Percentiles rank a stretch among this genome's conserved stretches.
phyloP scores from a whole-genome alignment of 2,888 invertebrate species.

The Synergus gifuensis region DNA sequence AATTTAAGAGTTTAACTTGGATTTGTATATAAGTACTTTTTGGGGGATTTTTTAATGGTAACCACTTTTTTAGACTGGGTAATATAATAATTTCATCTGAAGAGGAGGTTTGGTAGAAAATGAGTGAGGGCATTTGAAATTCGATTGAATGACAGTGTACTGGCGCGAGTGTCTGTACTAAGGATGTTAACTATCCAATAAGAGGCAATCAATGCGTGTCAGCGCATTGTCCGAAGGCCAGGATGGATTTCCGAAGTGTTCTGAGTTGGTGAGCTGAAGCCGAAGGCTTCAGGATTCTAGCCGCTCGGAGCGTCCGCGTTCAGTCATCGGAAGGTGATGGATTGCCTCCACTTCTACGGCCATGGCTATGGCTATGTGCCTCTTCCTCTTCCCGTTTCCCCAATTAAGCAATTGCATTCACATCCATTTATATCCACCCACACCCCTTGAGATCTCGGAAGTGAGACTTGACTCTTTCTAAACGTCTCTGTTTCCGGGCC shows the following conservation, averaged over 20 bases:
- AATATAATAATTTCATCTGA: too few species aligned
- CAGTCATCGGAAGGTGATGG: conserved; percentile 65
- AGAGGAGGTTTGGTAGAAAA: conserved; percentile 15
- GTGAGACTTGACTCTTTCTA: conserved; percentile 36
- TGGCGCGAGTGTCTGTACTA: conserved; percentile 58
- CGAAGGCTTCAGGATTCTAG: not conserved
- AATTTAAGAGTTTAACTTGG: too few species aligned
- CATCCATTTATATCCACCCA: conserved; percentile 67
- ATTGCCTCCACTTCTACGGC: conserved; percentile 62
- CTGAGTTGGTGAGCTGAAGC: conserved; percentile 31
- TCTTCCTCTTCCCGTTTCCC: conserved; percentile 69
- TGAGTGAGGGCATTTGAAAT: conserved; percentile 49
- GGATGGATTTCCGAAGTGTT: conserved; percentile 54
- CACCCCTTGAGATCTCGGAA: conserved; percentile 35
- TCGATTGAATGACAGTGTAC: conserved; percentile 49
- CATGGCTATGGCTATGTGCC: conserved; percentile 64
- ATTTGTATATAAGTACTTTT: too few species aligned
- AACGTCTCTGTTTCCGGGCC: not conserved
- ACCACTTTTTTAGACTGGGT: too few species aligned
- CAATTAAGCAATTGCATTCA: conserved; percentile 77
- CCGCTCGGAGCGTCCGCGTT: conserved; percentile 47
- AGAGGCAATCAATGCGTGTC: conserved; percentile 80
- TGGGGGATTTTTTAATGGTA: not conserved
- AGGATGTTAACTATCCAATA: conserved; percentile 78
- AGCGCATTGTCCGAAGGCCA: conserved; percentile 60